phyloP scores from a whole-genome alignment of 1,140 invertebrate genomes.

The Chironomus striatipennis region DNA sequence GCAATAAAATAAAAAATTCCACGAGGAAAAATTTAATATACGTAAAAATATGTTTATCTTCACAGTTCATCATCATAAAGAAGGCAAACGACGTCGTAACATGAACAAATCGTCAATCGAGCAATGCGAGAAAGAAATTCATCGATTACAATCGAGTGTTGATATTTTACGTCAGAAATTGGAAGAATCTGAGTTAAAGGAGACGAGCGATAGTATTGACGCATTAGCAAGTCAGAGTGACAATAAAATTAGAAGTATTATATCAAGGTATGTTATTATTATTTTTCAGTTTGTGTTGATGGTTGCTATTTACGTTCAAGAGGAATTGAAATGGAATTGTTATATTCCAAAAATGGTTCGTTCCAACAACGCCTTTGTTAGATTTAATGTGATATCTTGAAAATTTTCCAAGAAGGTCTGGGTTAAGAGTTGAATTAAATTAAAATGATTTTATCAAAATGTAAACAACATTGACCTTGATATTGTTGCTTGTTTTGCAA shows the following conservation, averaged over 20 bases:
- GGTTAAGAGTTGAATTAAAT: no score
- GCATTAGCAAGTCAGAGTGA: slow-evolving; percentile 45
- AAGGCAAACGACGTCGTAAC: slow-evolving; percentile 36
- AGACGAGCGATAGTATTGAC: slow-evolving; percentile 39
- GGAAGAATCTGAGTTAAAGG: slow-evolving; percentile 45
- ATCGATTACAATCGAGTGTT: slow-evolving; percentile 65
- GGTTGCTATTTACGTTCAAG: no score
- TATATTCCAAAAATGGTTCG: no score
- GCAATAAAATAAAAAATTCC: not conserved
- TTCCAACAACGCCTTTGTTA: no score
- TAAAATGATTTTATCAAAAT: no score
- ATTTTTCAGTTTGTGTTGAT: slow-evolving; percentile 1
- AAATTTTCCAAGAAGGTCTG: no score
- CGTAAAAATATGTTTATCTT: slow-evolving; percentile 20
- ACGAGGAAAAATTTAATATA: not conserved
- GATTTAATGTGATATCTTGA: no score
- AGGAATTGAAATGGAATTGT: no score
- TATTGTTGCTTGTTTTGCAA: no score
- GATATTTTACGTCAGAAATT: slow-evolving; percentile 59
- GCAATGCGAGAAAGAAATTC: slow-evolving; percentile 65
- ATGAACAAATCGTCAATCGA: slow-evolving; percentile 28
- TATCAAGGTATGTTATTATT: slow-evolving; percentile 52
- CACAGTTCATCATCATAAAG: slow-evolving; percentile 35
- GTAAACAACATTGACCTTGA: no score
- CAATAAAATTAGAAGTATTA: slow-evolving; percentile 72